These are phyloP conservation scores for Euschistus heros DNA, from an alignment of 1,140 invertebrate species.

Conservation along the genomic window DNA sequence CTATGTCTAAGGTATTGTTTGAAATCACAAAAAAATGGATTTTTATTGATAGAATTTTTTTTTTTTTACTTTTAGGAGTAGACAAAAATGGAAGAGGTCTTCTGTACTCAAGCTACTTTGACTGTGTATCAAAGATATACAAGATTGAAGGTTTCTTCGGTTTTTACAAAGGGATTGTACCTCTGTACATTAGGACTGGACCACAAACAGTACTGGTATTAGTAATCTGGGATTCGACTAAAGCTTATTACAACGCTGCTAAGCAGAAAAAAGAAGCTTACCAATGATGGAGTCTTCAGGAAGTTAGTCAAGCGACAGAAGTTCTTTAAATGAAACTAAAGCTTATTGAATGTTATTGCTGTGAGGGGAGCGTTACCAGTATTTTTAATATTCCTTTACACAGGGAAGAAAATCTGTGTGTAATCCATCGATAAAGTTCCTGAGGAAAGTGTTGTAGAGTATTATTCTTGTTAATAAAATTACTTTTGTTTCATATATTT, in stretches of 20 bases:
- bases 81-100: slow-evolving; percentile 44
- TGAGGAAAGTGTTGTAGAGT: too few species aligned
- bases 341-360: too few species aligned
- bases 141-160: slow-evolving; percentile 60
- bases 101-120: slow-evolving; percentile 55
- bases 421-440: too few species aligned
- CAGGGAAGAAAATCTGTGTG: too few species aligned
- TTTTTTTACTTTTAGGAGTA: slow-evolving; percentile 23
- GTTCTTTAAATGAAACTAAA: too few species aligned
- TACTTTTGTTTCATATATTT: too few species aligned
- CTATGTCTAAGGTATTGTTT: too few species aligned
- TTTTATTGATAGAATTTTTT: neutral
- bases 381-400: too few species aligned
- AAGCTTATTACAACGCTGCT: slow-evolving; percentile 30
- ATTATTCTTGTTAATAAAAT: too few species aligned
- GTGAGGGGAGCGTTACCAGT: too few species aligned
- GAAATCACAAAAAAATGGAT: too few species aligned
- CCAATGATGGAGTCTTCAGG: neutral
- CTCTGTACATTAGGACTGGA: slow-evolving; percentile 65
- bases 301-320: too few species aligned
- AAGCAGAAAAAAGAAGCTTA: neutral
- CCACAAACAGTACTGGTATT: slow-evolving; percentile 71
- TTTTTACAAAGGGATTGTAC: slow-evolving; percentile 72
- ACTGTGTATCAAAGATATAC: slow-evolving; percentile 62
- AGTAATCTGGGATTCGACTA: slow-evolving; percentile 70